Conservation (phyloP, 1,140 invertebrate species). For the Hermetia illucens region DNA sequence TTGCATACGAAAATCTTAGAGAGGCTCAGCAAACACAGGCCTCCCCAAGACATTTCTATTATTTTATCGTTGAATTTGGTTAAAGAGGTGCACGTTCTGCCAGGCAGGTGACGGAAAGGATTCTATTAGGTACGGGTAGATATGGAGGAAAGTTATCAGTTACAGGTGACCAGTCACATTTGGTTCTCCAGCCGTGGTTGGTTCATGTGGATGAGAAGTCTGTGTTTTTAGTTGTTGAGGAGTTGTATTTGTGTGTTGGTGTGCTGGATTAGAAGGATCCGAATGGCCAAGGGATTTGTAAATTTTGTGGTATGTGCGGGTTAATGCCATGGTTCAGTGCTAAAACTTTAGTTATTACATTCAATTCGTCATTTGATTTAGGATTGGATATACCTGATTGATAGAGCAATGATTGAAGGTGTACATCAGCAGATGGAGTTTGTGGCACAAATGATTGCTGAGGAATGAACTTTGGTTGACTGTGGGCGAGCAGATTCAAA, state of each 20-base stretch:
- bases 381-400: constrained; percentile 43
- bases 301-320: too few species aligned
- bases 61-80: too few species aligned
- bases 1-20: too few species aligned
- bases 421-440: constrained; percentile 35
- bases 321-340: constrained; percentile 49
- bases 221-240: constrained; percentile 11
- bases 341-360: constrained; percentile 65
- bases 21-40: too few species aligned
- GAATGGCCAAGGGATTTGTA: too few species aligned
- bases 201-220: constrained; percentile 16
- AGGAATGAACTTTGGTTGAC: constrained; percentile 5
- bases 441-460: constrained; percentile 15
- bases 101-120: too few species aligned
- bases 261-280: constrained; percentile 20
- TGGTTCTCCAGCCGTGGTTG: too few species aligned
- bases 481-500: constrained; percentile 13
- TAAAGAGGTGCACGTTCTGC: too few species aligned
- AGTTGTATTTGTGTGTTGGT: constrained; percentile 26
- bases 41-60: too few species aligned
- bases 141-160: too few species aligned
- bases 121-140: too few species aligned
- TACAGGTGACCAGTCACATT: too few species aligned
- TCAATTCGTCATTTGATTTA: constrained; percentile 51
- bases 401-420: constrained; percentile 46